Evolutionary conservation across 1,140 invertebrate species (phyloP), one percentile per base, ranked within the genome.

Genomic region (Aethina tumida): DNA sequence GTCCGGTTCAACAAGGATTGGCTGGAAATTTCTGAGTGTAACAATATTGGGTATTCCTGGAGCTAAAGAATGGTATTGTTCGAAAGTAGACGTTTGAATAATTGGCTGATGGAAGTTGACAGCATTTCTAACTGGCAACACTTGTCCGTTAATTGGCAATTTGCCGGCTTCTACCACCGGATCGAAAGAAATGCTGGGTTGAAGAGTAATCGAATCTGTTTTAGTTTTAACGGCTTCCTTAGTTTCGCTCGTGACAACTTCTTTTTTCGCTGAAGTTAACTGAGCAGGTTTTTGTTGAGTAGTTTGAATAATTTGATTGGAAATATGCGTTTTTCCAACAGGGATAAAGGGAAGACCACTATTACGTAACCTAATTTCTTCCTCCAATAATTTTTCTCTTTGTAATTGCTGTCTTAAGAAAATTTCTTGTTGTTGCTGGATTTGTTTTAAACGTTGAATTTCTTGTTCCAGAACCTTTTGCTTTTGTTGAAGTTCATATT

Each of bases 401-500:
- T 55, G 55, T 9, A n/a, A n/a, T 34, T 74, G 64, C 15, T 71
- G 62, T 45, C 76, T 70, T 42, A 73, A 58, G 7, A 81, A 60
- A 35, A 79, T 64, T 44, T 81, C 73, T 24, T 81, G 73, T 47
- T 81, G 78, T 50, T 81, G 75, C n/a, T 35, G 16, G 40, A 45
- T 19, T 18, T 39, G 12, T 36, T 40, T 12, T 39, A 17, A 8
- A 40, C 22, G 22, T 8, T 12, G 22, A 13, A 84, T 62, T 52
- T 84, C 79, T 43, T 81, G 73, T 51, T 84, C 78, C 15, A 84
- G 52, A 13, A 75, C 56, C 25, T 71, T 67, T 52, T 83, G 79
- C 41, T 81, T 79, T 48, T 81, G 72, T 51, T 79, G 74, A 7
- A 77, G 47, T 39, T 75, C 71, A 39, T n/a, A n/a, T n/a, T n/a